A percentile compares a stretch with the other conserved stretches of the same genome.
phyloP scores from a whole-genome alignment of 2,113 vertebrate species.

The Spheniscus mendiculus region DNA sequence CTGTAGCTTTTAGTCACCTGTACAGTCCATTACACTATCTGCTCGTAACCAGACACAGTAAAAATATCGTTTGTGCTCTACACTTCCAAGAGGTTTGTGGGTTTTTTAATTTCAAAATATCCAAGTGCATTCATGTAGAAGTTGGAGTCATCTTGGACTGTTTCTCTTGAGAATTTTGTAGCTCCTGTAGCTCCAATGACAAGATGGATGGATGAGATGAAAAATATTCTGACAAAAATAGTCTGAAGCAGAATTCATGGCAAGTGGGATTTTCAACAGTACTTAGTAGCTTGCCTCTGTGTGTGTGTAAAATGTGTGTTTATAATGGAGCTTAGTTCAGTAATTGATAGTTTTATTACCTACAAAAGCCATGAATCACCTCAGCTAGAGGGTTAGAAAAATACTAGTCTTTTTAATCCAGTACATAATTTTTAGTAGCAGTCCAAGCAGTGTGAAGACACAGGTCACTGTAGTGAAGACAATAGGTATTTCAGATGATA shows the following conservation, averaged over 20 bases:
- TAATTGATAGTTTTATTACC: not conserved
- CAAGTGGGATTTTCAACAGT: not conserved
- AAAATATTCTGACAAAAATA: not conserved
- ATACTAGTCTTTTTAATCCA: not conserved
- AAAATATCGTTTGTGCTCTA: not conserved
- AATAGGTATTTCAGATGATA: not conserved
- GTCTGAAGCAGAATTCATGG: not conserved
- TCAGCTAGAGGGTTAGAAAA: not conserved
- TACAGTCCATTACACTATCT: not conserved
- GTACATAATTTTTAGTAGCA: not conserved
- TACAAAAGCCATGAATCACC: not conserved
- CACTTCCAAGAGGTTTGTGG: not conserved
- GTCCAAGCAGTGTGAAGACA: not conserved
- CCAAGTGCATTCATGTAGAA: not conserved
- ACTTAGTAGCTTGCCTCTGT: not conserved
- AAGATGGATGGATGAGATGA: not conserved
- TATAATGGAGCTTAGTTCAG: not conserved
- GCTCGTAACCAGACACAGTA: not conserved
- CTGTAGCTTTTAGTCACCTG: not conserved
- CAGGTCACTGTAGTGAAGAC: not conserved
- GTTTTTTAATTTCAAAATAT: not conserved
- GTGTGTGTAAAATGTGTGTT: not conserved
- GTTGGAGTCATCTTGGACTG: not conserved
- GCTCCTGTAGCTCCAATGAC: not conserved
- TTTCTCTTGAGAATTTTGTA: not conserved